Base-by-base conservation (phyloP, 2,113 vertebrate species). In the Monarcha castaneiventris region DNA sequence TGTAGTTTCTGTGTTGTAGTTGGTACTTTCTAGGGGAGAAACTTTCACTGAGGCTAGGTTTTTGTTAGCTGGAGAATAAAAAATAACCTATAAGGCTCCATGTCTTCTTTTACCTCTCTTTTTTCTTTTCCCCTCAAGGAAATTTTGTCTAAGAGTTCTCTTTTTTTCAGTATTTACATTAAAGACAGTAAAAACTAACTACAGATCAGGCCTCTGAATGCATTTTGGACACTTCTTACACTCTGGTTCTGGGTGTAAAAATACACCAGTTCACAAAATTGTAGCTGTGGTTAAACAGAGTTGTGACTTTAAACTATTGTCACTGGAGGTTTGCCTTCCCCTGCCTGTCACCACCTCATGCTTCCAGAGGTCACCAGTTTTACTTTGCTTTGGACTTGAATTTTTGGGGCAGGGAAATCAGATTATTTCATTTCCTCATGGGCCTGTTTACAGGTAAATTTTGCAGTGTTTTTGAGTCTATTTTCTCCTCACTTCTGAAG, bases 41-140 rank as follows among this genome's bases (percentile, higher is more conserved):
- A 66, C 39, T 52, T 63, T 72, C 16, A 48, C 7, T 66, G 46
- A 55, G 13, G 8, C 6, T 55, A 32, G 59, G 41, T 83, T 79
- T 41, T 61, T 46, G 58, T 58, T 74, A 89, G 14, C 14, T 61
- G 33, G 12, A 29, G 68, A 84, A 33, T 49, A 72, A 89, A 90
- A 89, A 89, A 62, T 43, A 87, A 39, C 46, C 13, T 17, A 18
- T 8, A 51, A 48, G 16, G 15, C 8, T 13, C 9, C 7, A 7
- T 35, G 18, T 6, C 25, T 63, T 44, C 32, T 35, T 66, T 22
- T 9, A 1, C 27, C 1, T 27, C 3, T 32, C 10, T 19, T 8
- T 37, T 32, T 26, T 11, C 3, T 3, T 17, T 27, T 1, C 1
- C 7, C 13, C 11, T 15, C 12, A 18, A 58, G 51, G 35, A 62